Conservation (phyloP, 2,113 vertebrate genomes). For the Nannospalax galili region DNA sequence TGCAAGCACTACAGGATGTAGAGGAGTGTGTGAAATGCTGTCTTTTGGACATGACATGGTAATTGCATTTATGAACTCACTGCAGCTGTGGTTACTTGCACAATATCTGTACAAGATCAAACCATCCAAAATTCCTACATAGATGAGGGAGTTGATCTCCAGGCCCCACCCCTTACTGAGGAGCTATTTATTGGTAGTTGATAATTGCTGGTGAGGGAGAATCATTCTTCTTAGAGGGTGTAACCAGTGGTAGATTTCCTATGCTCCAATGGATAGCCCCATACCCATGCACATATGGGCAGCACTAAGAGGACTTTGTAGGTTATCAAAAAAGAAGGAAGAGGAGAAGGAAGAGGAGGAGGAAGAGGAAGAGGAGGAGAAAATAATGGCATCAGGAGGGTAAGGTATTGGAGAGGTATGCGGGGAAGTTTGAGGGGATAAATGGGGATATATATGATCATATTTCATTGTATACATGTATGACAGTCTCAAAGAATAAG, state of each 20-base stretch:
- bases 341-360: too few relatives aligned
- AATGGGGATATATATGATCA: too few relatives aligned
- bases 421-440: neutral
- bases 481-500: neutral
- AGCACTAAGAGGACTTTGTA: neutral
- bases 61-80: neutral
- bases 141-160: neutral
- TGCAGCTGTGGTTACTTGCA: neutral
- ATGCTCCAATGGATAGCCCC: neutral
- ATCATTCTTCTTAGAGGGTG: neutral
- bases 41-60: neutral
- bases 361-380: neutral
- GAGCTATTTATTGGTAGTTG: neutral
- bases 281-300: neutral
- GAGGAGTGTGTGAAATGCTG: neutral
- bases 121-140: neutral
- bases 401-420: neutral
- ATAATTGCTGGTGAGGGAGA: neutral
- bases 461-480: neutral
- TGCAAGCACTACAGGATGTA: neutral
- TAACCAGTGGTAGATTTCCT: neutral
- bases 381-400: neutral
- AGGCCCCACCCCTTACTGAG: neutral
- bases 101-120: neutral
- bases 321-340: too few relatives aligned